Conservation (phyloP, 2,888 invertebrate species). For the Drosophila affinis region DNA sequence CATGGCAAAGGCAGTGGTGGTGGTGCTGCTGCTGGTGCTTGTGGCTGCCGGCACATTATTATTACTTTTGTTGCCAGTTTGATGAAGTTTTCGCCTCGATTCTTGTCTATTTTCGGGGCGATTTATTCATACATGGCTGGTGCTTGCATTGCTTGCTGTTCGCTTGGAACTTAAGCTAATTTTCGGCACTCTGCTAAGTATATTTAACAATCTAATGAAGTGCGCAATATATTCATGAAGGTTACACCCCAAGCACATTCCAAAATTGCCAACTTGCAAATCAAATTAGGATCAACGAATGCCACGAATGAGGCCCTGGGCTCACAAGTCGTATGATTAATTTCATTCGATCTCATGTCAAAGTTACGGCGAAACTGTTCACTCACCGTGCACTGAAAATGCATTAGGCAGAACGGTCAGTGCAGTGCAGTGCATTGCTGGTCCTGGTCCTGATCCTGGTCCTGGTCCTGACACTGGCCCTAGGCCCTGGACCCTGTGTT, state of each 20-base stretch:
- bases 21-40: no score
- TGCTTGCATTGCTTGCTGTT: not conserved
- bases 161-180: conserved; percentile 11
- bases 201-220: conserved; percentile 18
- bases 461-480: not conserved
- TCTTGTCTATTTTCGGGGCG: conserved; percentile 36
- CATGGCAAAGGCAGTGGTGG: no score
- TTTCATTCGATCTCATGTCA: not conserved
- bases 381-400: not conserved
- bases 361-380: not conserved
- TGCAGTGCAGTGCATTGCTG: not conserved
- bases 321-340: not conserved
- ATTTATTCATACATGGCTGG: conserved; percentile 33
- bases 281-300: not conserved
- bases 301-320: not conserved
- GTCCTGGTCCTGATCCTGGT: not conserved
- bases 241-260: not conserved
- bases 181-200: conserved; percentile 19
- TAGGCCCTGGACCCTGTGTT: conserved; percentile 1
- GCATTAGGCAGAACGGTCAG: not conserved
- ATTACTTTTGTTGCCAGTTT: conserved; percentile 40
- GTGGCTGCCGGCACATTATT: conserved; percentile 28
- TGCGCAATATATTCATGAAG: conserved; percentile 22
- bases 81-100: conserved; percentile 38
- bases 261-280: not conserved